A percentile compares a stretch with the other conserved stretches of the same genome.
Conservation (phyloP, 2,888 invertebrate genomes). For the Drosophila prolongata region DNA sequence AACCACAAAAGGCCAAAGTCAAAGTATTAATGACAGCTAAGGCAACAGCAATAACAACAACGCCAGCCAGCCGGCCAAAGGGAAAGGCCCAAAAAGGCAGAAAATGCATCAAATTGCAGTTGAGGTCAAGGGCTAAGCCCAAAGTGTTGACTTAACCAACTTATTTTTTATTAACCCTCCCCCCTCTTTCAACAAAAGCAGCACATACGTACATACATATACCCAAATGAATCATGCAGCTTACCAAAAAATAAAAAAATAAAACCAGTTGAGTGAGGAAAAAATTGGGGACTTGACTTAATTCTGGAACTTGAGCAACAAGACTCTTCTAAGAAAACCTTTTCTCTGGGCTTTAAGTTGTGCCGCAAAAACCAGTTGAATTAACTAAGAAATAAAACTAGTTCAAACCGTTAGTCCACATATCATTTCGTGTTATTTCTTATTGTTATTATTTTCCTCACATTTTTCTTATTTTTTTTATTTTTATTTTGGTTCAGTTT, state of each 20-base stretch:
- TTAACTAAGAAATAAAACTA: conserved; percentile 18
- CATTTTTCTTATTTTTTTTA: not conserved
- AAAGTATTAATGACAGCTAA: conserved; percentile 66
- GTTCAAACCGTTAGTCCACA: conserved; percentile 18
- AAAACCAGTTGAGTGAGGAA: conserved; percentile 21
- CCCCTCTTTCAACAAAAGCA: conserved; percentile 8
- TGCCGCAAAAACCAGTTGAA: conserved; percentile 14
- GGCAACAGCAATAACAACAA: conserved; percentile 32
- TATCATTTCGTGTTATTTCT: conserved; percentile 4
- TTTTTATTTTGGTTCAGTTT: conserved; percentile 21
- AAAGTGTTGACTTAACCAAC: conserved; percentile 27
- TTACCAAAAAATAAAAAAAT: not conserved
- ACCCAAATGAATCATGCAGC: conserved; percentile 22
- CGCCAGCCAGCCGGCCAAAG: conserved; percentile 30
- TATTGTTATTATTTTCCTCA: conserved; percentile 6
- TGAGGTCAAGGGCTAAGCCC: conserved; percentile 44
- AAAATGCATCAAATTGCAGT: conserved; percentile 67
- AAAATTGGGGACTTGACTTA: conserved; percentile 25
- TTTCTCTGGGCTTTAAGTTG: conserved; percentile 1
- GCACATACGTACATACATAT: conserved; percentile 1
- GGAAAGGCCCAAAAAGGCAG: conserved; percentile 38
- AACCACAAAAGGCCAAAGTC: conserved; percentile 79
- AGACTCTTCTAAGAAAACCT: conserved; percentile 19
- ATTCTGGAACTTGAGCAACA: conserved; percentile 35
- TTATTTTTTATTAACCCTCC: conserved; percentile 10